Percentiles rank a stretch among this genome's conserved stretches.
Conservation (phyloP, 2,113 vertebrate species). For the Zosterops lateralis region DNA sequence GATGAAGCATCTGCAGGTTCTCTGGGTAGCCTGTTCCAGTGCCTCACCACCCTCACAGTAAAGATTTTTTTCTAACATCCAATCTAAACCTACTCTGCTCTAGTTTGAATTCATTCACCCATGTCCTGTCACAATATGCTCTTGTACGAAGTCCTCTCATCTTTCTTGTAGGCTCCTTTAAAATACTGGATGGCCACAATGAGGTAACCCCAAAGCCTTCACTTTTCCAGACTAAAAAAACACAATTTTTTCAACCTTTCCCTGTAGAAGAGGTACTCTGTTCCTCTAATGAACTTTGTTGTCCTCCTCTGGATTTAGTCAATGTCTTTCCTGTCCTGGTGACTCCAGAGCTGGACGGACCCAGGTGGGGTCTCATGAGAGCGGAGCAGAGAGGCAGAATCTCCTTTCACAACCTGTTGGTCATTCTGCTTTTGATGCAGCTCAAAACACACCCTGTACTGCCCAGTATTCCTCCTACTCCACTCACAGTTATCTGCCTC, state of each 20-base stretch:
- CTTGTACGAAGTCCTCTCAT: neutral
- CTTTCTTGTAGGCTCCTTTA: neutral
- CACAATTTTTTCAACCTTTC: neutral
- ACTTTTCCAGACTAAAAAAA: neutral
- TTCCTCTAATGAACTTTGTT: neutral
- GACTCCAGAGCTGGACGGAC: neutral
- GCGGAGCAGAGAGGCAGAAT: neutral
- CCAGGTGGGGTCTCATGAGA: neutral
- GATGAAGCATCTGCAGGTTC: neutral
- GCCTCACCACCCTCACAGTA: neutral
- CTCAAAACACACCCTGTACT: neutral
- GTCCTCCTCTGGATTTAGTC: neutral
- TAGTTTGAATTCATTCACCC: neutral
- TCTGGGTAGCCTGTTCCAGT: neutral
- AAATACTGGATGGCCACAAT: neutral
- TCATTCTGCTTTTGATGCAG: neutral
- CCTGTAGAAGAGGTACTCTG: neutral
- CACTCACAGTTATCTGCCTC: neutral
- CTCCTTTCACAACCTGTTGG: neutral
- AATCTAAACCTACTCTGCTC: neutral
- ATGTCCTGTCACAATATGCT: neutral
- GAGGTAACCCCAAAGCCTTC: neutral
- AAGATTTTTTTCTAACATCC: neutral
- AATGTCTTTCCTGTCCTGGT: neutral
- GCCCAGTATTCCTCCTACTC: neutral